Evolutionary conservation across 2,888 invertebrate genomes (phyloP).

Genomic region (Trisateles emortualis): DNA sequence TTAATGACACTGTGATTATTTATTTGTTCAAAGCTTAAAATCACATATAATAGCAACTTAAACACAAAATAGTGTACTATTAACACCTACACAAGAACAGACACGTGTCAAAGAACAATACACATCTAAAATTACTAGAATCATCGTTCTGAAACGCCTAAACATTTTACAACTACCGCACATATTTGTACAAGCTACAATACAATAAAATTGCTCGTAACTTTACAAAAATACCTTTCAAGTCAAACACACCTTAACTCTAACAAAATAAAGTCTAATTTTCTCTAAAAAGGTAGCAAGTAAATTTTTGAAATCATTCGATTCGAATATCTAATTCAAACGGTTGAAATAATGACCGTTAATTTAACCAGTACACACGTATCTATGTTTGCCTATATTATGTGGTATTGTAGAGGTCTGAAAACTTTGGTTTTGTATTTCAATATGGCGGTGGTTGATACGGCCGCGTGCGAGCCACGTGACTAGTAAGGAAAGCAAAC

Average conservation of each 20-base stretch:
- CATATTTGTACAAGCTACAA: slow-evolving; percentile 48
- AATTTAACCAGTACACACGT: slow-evolving; percentile 52
- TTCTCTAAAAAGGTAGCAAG: slow-evolving; percentile 16
- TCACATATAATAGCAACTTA: slow-evolving; percentile 23
- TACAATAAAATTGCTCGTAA: slow-evolving; percentile 57
- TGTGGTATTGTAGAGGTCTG: slow-evolving; percentile 28
- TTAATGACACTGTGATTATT: background rate
- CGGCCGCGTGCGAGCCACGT: slow-evolving; percentile 78
- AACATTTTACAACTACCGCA: slow-evolving; percentile 61
- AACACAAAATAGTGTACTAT: slow-evolving; percentile 55
- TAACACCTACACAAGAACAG: slow-evolving; percentile 62
- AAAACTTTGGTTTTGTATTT: slow-evolving; percentile 50
- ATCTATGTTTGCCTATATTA: slow-evolving; percentile 2
- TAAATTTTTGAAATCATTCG: slow-evolving; percentile 31
- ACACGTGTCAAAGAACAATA: slow-evolving; percentile 66
- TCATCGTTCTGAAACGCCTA: slow-evolving; percentile 55
- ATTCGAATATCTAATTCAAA: slow-evolving; percentile 73
- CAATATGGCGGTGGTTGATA: slow-evolving; percentile 68
- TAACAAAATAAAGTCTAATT: background rate
- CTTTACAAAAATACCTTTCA: slow-evolving; percentile 16
- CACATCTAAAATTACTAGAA: slow-evolving; percentile 65
- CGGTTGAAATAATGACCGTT: slow-evolving; percentile 75
- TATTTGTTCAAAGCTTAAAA: slow-evolving; percentile 10
- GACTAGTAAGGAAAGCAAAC: slow-evolving; percentile 75
- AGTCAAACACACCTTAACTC: slow-evolving; percentile 17